Conservation (phyloP, 1,140 invertebrate genomes). For the Bombus fervidus region DNA sequence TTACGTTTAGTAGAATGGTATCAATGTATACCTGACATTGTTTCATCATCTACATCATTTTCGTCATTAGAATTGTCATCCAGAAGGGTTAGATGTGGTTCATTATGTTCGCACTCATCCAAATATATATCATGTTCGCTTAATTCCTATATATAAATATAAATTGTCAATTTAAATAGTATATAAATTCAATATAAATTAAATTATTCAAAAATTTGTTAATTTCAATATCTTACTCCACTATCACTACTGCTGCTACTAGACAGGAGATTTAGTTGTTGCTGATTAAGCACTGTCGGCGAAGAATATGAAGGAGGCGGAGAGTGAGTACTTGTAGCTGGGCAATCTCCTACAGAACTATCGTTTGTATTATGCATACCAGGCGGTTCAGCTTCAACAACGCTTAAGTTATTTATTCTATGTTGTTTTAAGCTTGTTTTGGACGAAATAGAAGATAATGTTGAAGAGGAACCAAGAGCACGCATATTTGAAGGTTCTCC, state of each 20-base stretch:
- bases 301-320: conserved; percentile 71
- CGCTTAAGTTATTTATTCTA: conserved; percentile 54
- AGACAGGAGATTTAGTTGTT: conserved; percentile 75
- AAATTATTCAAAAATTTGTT: conserved; percentile 12
- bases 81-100: conserved; percentile 76
- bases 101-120: conserved; percentile 82
- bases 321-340: conserved; percentile 53
- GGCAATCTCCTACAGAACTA: conserved; percentile 65
- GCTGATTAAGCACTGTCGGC: conserved; percentile 72
- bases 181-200: neutral
- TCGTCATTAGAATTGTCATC: conserved; percentile 88
- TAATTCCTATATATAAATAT: conserved; percentile 83
- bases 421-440: conserved; percentile 67
- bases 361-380: conserved; percentile 55
- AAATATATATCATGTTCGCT: conserved; percentile 87
- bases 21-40: conserved; percentile 86
- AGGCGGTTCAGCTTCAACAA: conserved; percentile 53
- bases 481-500: conserved; percentile 67
- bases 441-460: conserved; percentile 65
- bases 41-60: conserved; percentile 92
- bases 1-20: neutral
- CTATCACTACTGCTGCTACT: conserved; percentile 82
- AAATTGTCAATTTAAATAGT: conserved; percentile 14
- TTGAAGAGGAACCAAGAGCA: conserved; percentile 67
- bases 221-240: conserved; percentile 72